Conservation (phyloP, 1,140 invertebrate genomes). For the Fopius arisanus region DNA sequence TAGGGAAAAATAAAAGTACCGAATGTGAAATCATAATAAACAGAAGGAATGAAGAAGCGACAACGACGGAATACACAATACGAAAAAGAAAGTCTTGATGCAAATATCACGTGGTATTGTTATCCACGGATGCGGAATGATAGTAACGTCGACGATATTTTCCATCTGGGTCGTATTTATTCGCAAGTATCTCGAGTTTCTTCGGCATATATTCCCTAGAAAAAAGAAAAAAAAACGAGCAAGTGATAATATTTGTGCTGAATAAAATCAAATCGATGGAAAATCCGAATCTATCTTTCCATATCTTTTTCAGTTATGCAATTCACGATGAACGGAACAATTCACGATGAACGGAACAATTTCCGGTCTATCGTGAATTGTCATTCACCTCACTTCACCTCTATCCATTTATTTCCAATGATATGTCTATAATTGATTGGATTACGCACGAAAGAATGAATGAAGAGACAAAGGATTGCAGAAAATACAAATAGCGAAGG, state of each 20-base stretch:
- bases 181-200: conserved; percentile 41
- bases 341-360: neutral
- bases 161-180: conserved; percentile 41
- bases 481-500: neutral
- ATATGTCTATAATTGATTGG: too few relatives aligned
- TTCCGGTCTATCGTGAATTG: neutral
- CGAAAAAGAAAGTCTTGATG: neutral
- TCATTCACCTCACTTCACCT: neutral
- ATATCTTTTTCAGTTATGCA: neutral
- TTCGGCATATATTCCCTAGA: conserved; percentile 42
- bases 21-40: neutral
- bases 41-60: neutral
- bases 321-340: neutral
- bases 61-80: neutral
- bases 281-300: neutral
- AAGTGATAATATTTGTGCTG: neutral
- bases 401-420: neutral
- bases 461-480: too few relatives aligned
- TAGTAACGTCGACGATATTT: conserved; percentile 42
- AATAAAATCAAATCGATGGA: conserved; percentile 1
- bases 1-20: neutral
- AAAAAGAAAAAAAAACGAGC: conserved; percentile 9
- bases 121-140: conserved; percentile 24
- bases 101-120: conserved; percentile 37
- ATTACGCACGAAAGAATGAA: too few relatives aligned